Base-by-base conservation (phyloP, 2,113 vertebrate species). In the Helogale parvula region DNA sequence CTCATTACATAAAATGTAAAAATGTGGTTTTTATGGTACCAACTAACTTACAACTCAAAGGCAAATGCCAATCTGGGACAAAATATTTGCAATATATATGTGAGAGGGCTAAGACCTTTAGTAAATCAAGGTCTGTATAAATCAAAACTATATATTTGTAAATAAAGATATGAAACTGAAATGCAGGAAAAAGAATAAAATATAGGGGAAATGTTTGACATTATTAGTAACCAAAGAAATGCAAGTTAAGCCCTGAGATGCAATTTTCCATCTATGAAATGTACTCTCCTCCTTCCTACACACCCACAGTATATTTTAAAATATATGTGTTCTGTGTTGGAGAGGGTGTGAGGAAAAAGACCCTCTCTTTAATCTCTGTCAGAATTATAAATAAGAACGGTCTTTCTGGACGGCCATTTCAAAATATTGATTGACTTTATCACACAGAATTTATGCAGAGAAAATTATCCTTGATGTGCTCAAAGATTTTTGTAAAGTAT, bases 151-250 rank as follows among this genome's bases (percentile, higher is more conserved):
- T 38, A 76, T 23, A 93, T 88, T n/a, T 72, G 33, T 71, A 90
- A 71, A 84, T 84, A 92, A 96, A 92, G 80, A 66, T 2, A 66
- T 2, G 25, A 89, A 47, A 31, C 27, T 74, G 71, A 27, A 45
- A 66, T 29, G 79, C 2, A 83, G 84, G 52, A 76, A 79, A 95
- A 79, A 91, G 35, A 81, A 68, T 7, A 88, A 92, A 92, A 65
- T 66, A 82, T 1, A 94, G 21, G 50, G 38, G 33, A 50, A 84
- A 35, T 25, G 0, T n/a, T 83, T 8, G 60, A 63, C 6, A 50
- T 76, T 95, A 54, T 94, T 60, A 92, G 84, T 83, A 96, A 74
- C 9, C 63, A 91, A 57, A 79, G 80, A 94, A 95, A 94, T 69
- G 9, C 33, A 86, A 92, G 80, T n/a, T 68, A 82, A 65, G 45